Conservation (phyloP, 2,113 vertebrate species). For the Cinclus mexicanus region DNA sequence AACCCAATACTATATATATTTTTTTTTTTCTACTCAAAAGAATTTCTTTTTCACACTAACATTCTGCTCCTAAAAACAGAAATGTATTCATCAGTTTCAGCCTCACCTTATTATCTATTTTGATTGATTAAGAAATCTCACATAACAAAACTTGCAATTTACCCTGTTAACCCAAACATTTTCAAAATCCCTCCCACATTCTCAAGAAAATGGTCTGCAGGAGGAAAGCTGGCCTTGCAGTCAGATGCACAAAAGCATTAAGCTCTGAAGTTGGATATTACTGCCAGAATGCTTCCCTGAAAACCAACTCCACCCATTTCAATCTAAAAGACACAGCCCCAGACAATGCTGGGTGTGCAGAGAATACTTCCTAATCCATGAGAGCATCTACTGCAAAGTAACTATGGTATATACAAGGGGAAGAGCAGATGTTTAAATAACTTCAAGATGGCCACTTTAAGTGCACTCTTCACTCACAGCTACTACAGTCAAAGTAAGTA, state of each 20-base stretch:
- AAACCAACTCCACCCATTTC: slow-evolving; percentile 6
- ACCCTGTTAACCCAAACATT: not conserved
- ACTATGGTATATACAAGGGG: not conserved
- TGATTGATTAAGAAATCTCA: not conserved
- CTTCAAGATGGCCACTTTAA: not conserved
- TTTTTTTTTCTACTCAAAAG: not conserved
- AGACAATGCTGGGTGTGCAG: slow-evolving; percentile 22
- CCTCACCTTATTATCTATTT: not conserved
- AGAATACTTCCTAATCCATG: not conserved
- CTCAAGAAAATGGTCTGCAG: not conserved
- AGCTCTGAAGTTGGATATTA: not conserved
- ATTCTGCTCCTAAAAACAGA: not conserved
- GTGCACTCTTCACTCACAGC: not conserved
- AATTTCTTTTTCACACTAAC: not conserved
- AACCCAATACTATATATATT: not conserved
- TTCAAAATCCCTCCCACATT: not conserved
- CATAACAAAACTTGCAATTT: not conserved
- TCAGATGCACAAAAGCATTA: not conserved
- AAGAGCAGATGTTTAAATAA: not conserved
- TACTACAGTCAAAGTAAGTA: not conserved
- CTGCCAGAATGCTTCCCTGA: not conserved
- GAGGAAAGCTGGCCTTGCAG: not conserved
- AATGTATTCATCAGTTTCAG: not conserved
- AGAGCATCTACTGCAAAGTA: not conserved
- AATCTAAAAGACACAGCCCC: not conserved